These are phyloP conservation scores for Lasioglossum marginatum DNA, from an alignment of 2,888 invertebrate genomes.

Conservation along the genomic window DNA sequence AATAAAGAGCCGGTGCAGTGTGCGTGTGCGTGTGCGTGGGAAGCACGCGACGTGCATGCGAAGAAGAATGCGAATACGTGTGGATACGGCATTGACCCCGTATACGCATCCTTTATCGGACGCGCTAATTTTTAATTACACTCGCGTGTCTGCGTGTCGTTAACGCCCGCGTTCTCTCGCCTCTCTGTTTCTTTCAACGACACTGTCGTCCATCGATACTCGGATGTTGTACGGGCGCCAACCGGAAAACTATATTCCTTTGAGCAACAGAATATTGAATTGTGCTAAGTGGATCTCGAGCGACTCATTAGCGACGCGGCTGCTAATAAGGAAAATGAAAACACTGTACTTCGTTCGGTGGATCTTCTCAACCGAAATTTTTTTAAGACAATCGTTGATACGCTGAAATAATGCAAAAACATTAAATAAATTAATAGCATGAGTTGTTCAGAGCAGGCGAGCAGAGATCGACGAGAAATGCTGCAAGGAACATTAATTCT, in stretches of 20 bases:
- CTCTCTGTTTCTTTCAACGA: background rate
- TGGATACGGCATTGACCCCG: constrained; percentile 51
- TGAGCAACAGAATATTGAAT: background rate
- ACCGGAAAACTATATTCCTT: constrained; percentile 20
- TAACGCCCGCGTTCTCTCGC: constrained; percentile 15
- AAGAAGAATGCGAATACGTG: constrained; percentile 1
- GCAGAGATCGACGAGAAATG: background rate
- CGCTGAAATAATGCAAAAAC: background rate
- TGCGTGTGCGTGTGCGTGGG: background rate
- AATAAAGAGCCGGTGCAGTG: constrained; percentile 21
- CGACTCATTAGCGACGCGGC: background rate
- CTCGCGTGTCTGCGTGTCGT: constrained; percentile 67
- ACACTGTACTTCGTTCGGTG: background rate
- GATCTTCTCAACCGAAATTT: background rate
- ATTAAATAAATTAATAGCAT: background rate
- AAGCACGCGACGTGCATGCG: background rate
- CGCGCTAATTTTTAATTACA: constrained; percentile 77
- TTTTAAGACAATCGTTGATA: too few species aligned
- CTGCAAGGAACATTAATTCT: constrained; percentile 26
- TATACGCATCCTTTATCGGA: constrained; percentile 66
- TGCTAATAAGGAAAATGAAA: constrained; percentile 12
- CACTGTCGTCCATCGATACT: constrained; percentile 8
- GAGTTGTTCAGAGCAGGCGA: background rate
- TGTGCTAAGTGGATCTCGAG: background rate
- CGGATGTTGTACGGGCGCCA: background rate